Evolutionary conservation across 2,113 vertebrate species (phyloP).

Genomic region (Platichthys stellatus): DNA sequence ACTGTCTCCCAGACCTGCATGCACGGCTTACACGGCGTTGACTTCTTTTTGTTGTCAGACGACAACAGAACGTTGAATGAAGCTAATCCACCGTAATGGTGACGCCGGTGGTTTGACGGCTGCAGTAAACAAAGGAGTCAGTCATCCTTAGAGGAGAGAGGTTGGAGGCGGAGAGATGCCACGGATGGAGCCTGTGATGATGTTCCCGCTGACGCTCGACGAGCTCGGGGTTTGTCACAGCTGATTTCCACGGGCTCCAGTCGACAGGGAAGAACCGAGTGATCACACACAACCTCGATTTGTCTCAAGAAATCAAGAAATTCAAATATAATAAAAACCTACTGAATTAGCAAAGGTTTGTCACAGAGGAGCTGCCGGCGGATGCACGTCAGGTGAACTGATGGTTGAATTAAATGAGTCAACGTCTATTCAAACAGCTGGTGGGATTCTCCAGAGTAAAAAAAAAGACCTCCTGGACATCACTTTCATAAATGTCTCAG

Average conservation of each 20-base stretch:
- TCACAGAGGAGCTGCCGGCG: not conserved
- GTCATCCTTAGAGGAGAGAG: conserved; percentile 19
- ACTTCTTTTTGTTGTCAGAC: conserved; percentile 58
- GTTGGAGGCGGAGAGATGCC: not conserved
- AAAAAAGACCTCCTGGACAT: conserved; percentile 8
- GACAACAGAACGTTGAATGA: conserved; percentile 64
- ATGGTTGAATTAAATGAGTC: not conserved
- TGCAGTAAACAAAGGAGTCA: conserved; percentile 59
- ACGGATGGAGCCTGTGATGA: conserved; percentile 18
- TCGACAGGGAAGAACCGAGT: not conserved
- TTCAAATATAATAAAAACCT: not conserved
- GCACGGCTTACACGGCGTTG: conserved; percentile 52
- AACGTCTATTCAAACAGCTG: no score
- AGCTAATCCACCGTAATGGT: conserved; percentile 60
- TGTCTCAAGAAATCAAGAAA: not conserved
- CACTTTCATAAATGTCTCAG: conserved; percentile 39
- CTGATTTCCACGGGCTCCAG: not conserved
- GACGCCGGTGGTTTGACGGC: conserved; percentile 47
- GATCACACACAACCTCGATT: not conserved
- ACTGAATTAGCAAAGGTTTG: no score
- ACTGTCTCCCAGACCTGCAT: conserved; percentile 66
- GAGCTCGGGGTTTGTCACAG: conserved; percentile 10
- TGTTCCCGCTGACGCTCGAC: conserved; percentile 9
- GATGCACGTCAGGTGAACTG: not conserved
- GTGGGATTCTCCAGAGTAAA: no score